phyloP scores from a whole-genome alignment of 2,888 invertebrate genomes.

The Proisotoma minuta region DNA sequence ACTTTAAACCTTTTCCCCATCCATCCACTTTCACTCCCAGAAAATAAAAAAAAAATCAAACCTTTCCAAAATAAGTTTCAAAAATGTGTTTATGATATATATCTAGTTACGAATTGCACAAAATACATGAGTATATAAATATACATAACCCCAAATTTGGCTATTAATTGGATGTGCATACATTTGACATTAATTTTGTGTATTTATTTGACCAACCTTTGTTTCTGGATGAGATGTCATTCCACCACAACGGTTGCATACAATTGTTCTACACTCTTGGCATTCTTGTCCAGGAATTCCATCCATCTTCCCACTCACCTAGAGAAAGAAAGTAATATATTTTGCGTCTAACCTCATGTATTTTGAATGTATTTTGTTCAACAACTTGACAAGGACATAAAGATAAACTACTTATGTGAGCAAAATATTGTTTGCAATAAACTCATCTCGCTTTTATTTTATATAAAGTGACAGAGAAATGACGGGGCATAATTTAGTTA shows the following conservation, averaged over 20 bases:
- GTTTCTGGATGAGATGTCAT: slow-evolving; percentile 48
- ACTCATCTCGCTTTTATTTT: neutral
- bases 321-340: neutral
- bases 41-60: neutral
- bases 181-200: neutral
- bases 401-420: too few species aligned
- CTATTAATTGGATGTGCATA: neutral
- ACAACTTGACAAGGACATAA: too few species aligned
- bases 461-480: too few species aligned
- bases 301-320: slow-evolving; percentile 20
- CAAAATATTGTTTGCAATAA: neutral
- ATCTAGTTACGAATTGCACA: too few species aligned
- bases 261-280: slow-evolving; percentile 48
- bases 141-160: too few species aligned
- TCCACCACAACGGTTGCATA: slow-evolving; percentile 49
- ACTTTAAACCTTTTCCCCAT: neutral
- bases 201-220: slow-evolving; percentile 44
- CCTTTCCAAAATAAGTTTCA: too few species aligned
- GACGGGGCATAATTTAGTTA: too few species aligned
- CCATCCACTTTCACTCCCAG: neutral
- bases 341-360: neutral
- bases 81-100: too few species aligned
- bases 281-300: slow-evolving; percentile 49
- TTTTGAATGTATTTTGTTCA: neutral
- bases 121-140: too few species aligned